Base-by-base conservation (phyloP, 2,797 vertebrate genomes). In the Crocidura indochinensis region DNA sequence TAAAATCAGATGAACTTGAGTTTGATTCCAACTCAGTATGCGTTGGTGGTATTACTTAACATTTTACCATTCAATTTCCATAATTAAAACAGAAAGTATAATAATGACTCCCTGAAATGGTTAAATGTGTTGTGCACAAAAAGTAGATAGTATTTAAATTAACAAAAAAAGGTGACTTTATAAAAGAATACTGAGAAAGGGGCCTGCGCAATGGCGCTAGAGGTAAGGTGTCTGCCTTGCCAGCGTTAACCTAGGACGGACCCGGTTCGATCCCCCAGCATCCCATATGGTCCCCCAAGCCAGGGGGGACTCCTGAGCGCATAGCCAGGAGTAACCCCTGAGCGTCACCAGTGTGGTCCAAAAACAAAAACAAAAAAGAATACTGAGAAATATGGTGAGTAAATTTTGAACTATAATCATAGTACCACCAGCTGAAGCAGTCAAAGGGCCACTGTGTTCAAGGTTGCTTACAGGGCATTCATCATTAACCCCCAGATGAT, bases 1-100 rank as follows among this genome's bases (percentile, higher is more conserved):
- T 83, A 64, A 38, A 74, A 80, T 73, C 75, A 72, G 10, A 73
- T 84, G 31, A 26, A 26, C 8, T 65, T 80, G n/a, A 91, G 10
- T 89, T 81, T 84, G 27, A 65, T 24, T 8, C 19, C 24, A 81
- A 80, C 1, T 81, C 49, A 82, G 1, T 14, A 27, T 86, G 26
- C 38, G 1, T 38, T 46, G 9, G 87, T 53, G 6, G 8, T 86
- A 15, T 3, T 38, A 69, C 27, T 65, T 62, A 51, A 77, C n/a
- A 51, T n/a, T 17, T 90, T 14, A 74, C 31, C 88, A 7, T 7
- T 72, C 11, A n/a, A 60, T 72, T 67, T 85, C 56, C 44, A 67
- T 74, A 69, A 74, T 6, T 76, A 71, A 79, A 84, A 27, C 11
- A 8, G 15, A 65, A 8, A 73, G 53, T 20, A 11, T 62, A 74